Base-by-base conservation (phyloP, 1,140 invertebrate genomes). In the Macrocentrus cingulum region DNA sequence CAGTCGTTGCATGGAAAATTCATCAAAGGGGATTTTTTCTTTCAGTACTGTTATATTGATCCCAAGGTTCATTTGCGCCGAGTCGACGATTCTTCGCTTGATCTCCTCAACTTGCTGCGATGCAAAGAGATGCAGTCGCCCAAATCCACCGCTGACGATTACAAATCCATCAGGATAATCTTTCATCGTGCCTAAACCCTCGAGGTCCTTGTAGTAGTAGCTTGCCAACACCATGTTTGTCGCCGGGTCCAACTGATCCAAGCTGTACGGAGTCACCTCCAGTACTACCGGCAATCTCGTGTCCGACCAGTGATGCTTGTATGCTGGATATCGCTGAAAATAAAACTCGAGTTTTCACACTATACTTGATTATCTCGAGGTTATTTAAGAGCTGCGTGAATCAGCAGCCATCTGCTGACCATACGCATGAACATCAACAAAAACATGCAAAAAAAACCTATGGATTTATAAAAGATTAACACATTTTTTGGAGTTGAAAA, bases 281-380 rank as follows among this genome's bases (percentile, higher is more conserved):
- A 99, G 80, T 5, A 94, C 84, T 13, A 95, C 86, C 2, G 94
- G 92, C 25, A 97, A 80, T 61, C 89, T 84, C 44, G 89, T 91
- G 45, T 95, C 94, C 49, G 94, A 95, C 95, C 96, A 99, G 69
- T 96, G 95, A 69, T 94, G 88, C 81, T 99, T 99, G 72, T 90
- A 94, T 7, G 91, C 92, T 83, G 91, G 88, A 77, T 91, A 97
- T 71, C 88, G 87, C 92, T 96, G 79, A 52, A 83, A 80, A 49
- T 19, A 72, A 67, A 65, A 64, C 58, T 51, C n/a, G n/a, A n/a
- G n/a, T n/a, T n/a, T n/a, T n/a, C n/a, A n/a, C n/a, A n/a, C 19
- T 16, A 8, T 19, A 45, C 19, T 20, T 45, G 19, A 44, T 7
- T 44, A 44, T 15, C 42, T 19, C 18, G 11, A 19, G 18, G 42